These are phyloP conservation scores for Leptopilina clavipes DNA, from an alignment of 1,140 invertebrate species.

Conservation along the genomic window DNA sequence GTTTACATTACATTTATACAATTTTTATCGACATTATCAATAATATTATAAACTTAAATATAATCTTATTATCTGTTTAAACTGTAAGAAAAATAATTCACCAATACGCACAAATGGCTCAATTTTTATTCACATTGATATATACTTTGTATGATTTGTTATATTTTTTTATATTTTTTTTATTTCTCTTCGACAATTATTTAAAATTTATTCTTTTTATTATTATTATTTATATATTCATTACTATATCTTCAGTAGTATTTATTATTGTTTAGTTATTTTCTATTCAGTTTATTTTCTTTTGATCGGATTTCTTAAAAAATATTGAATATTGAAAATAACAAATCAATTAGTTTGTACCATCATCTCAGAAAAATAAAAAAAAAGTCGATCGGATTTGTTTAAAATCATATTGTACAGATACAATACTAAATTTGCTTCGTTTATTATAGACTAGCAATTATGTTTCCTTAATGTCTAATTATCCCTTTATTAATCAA, in stretches of 20 bases:
- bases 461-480: slow-evolving; percentile 49
- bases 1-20: slow-evolving; percentile 7
- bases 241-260: too few species aligned
- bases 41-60: slow-evolving; percentile 25
- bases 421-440: slow-evolving; percentile 43
- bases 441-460: slow-evolving; percentile 65
- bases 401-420: slow-evolving; percentile 40
- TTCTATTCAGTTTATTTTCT: neutral
- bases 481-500: neutral
- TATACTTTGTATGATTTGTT: neutral
- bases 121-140: slow-evolving; percentile 5
- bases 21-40: neutral
- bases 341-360: slow-evolving; percentile 8
- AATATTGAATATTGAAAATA: neutral
- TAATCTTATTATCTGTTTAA: slow-evolving; percentile 14
- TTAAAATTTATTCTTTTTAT: neutral
- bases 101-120: neutral
- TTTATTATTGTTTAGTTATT: neutral
- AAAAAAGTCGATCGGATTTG: slow-evolving; percentile 2
- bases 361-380: neutral
- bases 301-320: slow-evolving; percentile 10
- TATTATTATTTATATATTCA: neutral
- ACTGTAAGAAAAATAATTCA: slow-evolving; percentile 42
- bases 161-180: neutral
- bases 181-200: neutral